Percentiles rank a stretch among this genome's conserved stretches.
Conservation (phyloP, 53 echinoderm and acorn worm genomes). For the Hippasteria phrygiana region DNA sequence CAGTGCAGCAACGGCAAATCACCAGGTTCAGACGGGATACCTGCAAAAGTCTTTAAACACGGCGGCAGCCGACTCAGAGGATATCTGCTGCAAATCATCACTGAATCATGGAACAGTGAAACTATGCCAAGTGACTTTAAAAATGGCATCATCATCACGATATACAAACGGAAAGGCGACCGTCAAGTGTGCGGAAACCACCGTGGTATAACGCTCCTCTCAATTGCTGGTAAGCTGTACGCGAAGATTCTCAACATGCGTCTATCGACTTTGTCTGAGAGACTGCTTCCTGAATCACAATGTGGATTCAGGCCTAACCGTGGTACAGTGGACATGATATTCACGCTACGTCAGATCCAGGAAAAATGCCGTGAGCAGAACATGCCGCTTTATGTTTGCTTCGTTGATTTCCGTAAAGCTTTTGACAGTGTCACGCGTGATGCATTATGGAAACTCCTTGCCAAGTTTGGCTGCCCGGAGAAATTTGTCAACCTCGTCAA, state of each 20-base stretch:
- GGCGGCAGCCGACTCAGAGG: too few species aligned
- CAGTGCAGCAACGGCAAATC: too few species aligned
- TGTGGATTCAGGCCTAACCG: not conserved
- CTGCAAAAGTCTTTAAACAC: too few species aligned
- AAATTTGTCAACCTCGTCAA: not conserved
- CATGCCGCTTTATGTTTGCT: not conserved
- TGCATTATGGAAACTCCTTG: not conserved
- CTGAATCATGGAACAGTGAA: too few species aligned
- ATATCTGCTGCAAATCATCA: too few species aligned
- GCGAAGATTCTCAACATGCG: not conserved
- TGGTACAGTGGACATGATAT: not conserved
- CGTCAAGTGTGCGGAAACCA: not conserved
- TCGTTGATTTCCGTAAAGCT: not conserved
- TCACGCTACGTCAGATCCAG: not conserved
- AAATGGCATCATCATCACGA: too few species aligned
- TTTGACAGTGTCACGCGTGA: not conserved
- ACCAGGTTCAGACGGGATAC: too few species aligned
- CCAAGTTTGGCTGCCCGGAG: slow-evolving; percentile 7
- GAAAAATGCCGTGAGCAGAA: not conserved
- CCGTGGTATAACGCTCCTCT: not conserved
- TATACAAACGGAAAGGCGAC: too few species aligned
- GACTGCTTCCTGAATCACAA: not conserved
- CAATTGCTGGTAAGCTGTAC: not conserved
- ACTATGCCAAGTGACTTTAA: too few species aligned
- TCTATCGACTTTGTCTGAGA: not conserved